These are phyloP conservation scores for Stenopsyche tienmushanensis DNA, from an alignment of 1,140 invertebrate species.

Conservation along the genomic window DNA sequence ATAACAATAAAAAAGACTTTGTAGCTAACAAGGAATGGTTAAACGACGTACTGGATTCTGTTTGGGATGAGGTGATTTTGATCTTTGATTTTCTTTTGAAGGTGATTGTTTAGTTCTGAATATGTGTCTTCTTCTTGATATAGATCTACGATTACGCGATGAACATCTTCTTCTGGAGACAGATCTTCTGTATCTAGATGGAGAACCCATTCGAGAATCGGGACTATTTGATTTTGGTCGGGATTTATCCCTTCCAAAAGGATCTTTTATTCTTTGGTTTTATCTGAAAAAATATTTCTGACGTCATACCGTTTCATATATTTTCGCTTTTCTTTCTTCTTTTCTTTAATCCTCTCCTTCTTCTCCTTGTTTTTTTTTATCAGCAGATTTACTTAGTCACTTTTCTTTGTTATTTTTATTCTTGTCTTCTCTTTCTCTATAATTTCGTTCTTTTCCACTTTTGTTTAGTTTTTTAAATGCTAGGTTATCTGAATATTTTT, in stretches of 20 bases:
- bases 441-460: conserved; percentile 77
- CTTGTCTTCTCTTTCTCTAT: conserved; percentile 67
- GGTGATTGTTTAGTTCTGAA: conserved; percentile 23
- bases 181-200: conserved; percentile 39
- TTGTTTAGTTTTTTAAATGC: conserved; percentile 82
- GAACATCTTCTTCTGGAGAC: conserved; percentile 45
- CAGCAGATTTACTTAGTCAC: conserved; percentile 44
- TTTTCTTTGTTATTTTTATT: conserved; percentile 44
- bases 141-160: no score
- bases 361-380: conserved; percentile 52
- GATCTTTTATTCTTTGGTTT: conserved; percentile 69
- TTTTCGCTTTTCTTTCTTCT: conserved; percentile 71
- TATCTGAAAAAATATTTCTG: conserved; percentile 71
- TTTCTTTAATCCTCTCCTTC: conserved; percentile 45
- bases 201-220: conserved; percentile 27
- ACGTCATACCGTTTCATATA: conserved; percentile 82
- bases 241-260: conserved; percentile 73
- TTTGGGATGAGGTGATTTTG: conserved; percentile 11
- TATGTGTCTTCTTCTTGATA: conserved; percentile 32
- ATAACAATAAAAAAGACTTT: no score
- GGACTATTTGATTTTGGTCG: conserved; percentile 44
- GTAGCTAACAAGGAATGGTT: conserved; percentile 41
- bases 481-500: conserved; percentile 50
- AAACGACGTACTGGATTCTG: conserved; percentile 29
- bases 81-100: not conserved